Percentiles rank a stretch among this genome's conserved stretches.
phyloP scores from a whole-genome alignment of 2,888 invertebrate genomes.

The Romanomermis culicivorax region DNA sequence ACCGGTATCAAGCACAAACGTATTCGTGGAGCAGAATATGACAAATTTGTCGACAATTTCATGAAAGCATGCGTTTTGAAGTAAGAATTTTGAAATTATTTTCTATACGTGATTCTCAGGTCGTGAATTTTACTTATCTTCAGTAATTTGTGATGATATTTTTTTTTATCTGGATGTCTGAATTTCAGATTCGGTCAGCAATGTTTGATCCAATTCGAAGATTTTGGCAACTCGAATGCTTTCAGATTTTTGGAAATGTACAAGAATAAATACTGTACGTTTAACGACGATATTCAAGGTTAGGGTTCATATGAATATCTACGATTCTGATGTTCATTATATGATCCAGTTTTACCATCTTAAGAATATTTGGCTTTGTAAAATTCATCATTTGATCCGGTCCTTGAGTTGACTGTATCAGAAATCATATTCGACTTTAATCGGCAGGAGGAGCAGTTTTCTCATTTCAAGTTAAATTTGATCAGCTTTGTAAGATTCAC shows the following conservation, averaged over 20 bases:
- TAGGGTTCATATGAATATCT: not conserved
- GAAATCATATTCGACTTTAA: too few species aligned
- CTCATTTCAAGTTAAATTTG: too few species aligned
- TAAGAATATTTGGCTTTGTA: not conserved
- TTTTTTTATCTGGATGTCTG: too few species aligned
- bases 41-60: conserved; percentile 86
- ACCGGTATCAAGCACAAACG: conserved; percentile 71
- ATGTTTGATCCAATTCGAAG: conserved; percentile 61
- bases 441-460: too few species aligned
- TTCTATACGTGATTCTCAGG: not conserved
- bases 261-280: conserved; percentile 66
- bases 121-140: too few species aligned
- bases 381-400: too few species aligned
- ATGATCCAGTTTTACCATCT: too few species aligned
- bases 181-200: conserved; percentile 34
- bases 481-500: too few species aligned
- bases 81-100: conserved; percentile 15
- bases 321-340: too few species aligned
- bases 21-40: conserved; percentile 59
- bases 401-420: too few species aligned
- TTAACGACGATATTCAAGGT: conserved; percentile 98
- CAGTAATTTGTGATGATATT: too few species aligned
- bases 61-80: conserved; percentile 61
- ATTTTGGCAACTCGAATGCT: conserved; percentile 91
- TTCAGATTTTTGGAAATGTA: conserved; percentile 69